Evolutionary conservation across 2,113 vertebrate genomes (phyloP).

Genomic region (Philantomba maxwellii): DNA sequence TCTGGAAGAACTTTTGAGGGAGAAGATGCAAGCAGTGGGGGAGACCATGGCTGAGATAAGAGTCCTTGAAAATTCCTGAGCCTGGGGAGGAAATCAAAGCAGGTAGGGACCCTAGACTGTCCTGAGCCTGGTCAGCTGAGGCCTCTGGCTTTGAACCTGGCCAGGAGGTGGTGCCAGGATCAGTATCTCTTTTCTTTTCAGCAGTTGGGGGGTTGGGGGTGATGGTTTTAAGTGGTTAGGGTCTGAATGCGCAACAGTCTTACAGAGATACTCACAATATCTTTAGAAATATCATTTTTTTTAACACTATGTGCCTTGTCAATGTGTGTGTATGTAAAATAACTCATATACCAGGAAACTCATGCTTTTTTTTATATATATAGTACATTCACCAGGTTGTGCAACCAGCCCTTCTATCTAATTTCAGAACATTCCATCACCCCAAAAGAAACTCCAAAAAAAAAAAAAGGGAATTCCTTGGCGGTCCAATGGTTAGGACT

Average conservation of each 20-base stretch:
- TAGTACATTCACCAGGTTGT: neutral
- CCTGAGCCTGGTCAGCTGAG: neutral
- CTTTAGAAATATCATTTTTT: neutral
- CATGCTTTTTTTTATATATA: neutral
- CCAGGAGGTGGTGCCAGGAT: neutral
- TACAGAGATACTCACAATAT: neutral
- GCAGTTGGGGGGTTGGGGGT: accelerated
- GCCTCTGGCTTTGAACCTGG: neutral
- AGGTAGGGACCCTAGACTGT: neutral
- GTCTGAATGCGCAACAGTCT: neutral
- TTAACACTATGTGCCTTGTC: neutral
- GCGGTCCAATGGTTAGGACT: neutral
- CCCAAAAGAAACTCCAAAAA: neutral
- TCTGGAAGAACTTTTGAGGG: neutral
- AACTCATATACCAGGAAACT: neutral
- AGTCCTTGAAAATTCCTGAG: neutral
- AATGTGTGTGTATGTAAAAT: neutral
- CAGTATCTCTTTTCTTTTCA: neutral
- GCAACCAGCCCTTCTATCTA: neutral
- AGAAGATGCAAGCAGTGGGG: neutral
- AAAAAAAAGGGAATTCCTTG: neutral
- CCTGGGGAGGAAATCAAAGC: neutral
- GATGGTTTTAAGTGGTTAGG: neutral
- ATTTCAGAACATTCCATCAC: neutral
- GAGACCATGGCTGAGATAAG: neutral